These are phyloP conservation scores for Terebella lapidaria DNA, from an alignment of 2,888 invertebrate species.

Conservation along the genomic window DNA sequence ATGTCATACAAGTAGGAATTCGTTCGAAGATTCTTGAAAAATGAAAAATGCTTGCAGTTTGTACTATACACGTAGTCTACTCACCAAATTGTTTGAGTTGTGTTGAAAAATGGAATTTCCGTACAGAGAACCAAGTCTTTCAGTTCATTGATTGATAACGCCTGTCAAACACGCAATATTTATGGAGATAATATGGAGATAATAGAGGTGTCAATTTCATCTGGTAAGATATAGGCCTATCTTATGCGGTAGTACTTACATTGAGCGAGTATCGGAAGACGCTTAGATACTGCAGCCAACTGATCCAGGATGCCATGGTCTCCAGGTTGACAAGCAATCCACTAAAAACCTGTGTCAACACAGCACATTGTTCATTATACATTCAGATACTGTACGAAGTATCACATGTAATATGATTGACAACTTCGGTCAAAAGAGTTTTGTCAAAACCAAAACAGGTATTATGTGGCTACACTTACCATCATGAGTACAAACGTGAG, in stretches of 20 bases:
- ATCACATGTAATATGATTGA: no score
- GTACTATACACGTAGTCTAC: background rate
- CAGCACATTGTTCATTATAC: background rate
- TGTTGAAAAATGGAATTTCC: background rate
- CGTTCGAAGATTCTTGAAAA: background rate
- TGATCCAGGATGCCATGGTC: constrained; percentile 40
- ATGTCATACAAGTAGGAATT: background rate
- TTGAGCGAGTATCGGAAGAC: constrained; percentile 44
- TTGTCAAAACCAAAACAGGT: no score
- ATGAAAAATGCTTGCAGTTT: background rate
- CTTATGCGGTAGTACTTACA: constrained; percentile 11
- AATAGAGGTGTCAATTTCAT: background rate
- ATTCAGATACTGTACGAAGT: background rate
- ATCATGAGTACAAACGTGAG: constrained; percentile 36
- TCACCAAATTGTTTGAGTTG: background rate
- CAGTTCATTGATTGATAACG: constrained; percentile 17
- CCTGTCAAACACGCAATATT: constrained; percentile 5
- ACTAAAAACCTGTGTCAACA: constrained; percentile 45
- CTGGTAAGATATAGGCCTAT: background rate
- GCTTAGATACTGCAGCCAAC: constrained; percentile 48
- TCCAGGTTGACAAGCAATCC: constrained; percentile 47
- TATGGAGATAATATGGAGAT: background rate
- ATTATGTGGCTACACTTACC: no score
- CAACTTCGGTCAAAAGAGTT: background rate
- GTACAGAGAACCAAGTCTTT: constrained; percentile 13